Evolutionary conservation across 2,113 vertebrate species (phyloP).

Genomic region (Danionella cerebrum): DNA sequence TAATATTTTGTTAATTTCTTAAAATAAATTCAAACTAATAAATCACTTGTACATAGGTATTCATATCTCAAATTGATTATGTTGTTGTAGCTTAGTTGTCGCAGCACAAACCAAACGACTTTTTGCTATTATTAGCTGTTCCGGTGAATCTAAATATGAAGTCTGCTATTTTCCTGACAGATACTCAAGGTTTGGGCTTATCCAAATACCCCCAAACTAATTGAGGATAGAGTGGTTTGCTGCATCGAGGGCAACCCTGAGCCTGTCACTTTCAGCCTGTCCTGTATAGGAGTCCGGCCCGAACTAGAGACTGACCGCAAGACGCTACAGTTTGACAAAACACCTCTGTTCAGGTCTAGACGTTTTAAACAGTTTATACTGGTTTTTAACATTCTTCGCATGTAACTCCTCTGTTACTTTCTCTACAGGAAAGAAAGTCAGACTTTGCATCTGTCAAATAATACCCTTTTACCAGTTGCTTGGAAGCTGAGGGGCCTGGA

Average conservation of each 20-base stretch:
- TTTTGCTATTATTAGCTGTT: too few relatives aligned
- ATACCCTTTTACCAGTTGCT: constrained; percentile 60
- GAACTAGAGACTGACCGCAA: constrained; percentile 75
- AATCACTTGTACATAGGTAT: too few relatives aligned
- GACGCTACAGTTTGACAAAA: constrained; percentile 70
- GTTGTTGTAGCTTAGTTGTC: too few relatives aligned
- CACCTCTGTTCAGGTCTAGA: constrained; percentile 78
- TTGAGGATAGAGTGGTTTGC: constrained; percentile 80
- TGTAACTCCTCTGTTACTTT: not conserved
- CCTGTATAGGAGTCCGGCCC: constrained; percentile 76
- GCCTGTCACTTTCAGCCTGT: constrained; percentile 63
- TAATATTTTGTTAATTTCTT: too few relatives aligned
- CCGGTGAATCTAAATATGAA: too few relatives aligned
- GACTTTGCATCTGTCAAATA: constrained; percentile 64
- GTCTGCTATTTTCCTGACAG: constrained; percentile 47
- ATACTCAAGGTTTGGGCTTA: constrained; percentile 78
- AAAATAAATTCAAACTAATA: too few relatives aligned
- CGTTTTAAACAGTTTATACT: too few relatives aligned
- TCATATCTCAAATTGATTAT: too few relatives aligned
- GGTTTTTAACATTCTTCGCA: too few relatives aligned
- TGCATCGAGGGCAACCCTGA: constrained; percentile 76
- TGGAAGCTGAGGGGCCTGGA: constrained; percentile 79
- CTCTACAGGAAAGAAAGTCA: constrained; percentile 62
- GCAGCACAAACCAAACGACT: not conserved
- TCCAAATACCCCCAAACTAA: constrained; percentile 69